Conservation (phyloP, 2,888 invertebrate species). For the Plebejus anna region DNA sequence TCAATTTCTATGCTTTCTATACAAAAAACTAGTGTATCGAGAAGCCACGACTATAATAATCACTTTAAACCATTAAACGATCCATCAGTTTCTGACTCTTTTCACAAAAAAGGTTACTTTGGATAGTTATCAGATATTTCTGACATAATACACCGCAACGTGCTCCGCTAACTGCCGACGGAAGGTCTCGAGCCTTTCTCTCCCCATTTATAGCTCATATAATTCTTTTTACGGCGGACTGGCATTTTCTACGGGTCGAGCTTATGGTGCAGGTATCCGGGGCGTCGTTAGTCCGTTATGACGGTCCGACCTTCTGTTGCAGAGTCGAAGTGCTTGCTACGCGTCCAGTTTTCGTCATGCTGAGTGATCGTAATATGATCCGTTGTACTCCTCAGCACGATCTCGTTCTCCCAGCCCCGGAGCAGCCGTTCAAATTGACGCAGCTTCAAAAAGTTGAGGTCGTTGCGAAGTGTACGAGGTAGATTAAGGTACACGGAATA, state of each 20-base stretch:
- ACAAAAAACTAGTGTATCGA: neutral
- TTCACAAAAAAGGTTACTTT: neutral
- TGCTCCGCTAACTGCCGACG: neutral
- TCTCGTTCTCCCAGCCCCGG: neutral
- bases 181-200: neutral
- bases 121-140: neutral
- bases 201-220: neutral
- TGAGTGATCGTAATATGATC: neutral
- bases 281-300: neutral
- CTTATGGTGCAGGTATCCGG: neutral
- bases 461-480: too few relatives aligned
- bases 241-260: neutral
- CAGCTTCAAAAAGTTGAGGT: neutral
- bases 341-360: too few relatives aligned
- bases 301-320: neutral
- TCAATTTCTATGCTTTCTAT: too few relatives aligned
- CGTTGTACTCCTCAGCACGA: neutral
- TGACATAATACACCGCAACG: neutral
- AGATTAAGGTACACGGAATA: neutral
- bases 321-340: neutral
- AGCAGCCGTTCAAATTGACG: conserved; percentile 1
- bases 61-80: neutral
- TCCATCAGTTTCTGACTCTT: neutral
- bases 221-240: neutral
- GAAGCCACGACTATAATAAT: neutral